Conservation (phyloP, 2,888 invertebrate genomes). For the Hydriomena furcata region DNA sequence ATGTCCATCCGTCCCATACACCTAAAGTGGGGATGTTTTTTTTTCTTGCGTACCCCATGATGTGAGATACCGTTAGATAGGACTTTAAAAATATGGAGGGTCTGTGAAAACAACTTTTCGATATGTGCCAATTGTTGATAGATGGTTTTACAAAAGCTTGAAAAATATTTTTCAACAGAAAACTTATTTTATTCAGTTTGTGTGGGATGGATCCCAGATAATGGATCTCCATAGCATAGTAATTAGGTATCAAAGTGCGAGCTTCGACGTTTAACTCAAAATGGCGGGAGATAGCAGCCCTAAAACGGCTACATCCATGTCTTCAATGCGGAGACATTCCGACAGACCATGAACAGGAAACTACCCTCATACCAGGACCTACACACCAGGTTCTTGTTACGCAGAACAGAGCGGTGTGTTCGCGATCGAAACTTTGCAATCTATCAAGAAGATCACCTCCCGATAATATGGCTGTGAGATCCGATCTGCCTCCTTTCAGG, state of each 20-base stretch:
- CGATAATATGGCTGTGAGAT: constrained; percentile 96
- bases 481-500: constrained; percentile 95
- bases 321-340: constrained; percentile 95
- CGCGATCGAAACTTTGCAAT: constrained; percentile 95
- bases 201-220: no score
- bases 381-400: constrained; percentile 95
- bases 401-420: constrained; percentile 91
- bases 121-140: no score
- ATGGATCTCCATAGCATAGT: no score
- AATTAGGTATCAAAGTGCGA: constrained; percentile 89
- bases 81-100: no score
- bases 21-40: no score
- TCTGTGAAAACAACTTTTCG: no score
- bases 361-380: constrained; percentile 96
- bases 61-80: no score
- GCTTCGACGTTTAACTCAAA: constrained; percentile 94
- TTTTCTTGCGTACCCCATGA: no score
- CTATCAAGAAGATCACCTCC: constrained; percentile 91
- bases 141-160: no score
- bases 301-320: constrained; percentile 98
- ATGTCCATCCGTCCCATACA: no score
- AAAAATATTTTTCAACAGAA: no score
- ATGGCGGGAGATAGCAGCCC: constrained; percentile 94
- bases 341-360: constrained; percentile 93
- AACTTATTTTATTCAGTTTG: no score